Evolutionary conservation across 2,113 vertebrate genomes (phyloP).

Genomic region (Pelobates fuscus): DNA sequence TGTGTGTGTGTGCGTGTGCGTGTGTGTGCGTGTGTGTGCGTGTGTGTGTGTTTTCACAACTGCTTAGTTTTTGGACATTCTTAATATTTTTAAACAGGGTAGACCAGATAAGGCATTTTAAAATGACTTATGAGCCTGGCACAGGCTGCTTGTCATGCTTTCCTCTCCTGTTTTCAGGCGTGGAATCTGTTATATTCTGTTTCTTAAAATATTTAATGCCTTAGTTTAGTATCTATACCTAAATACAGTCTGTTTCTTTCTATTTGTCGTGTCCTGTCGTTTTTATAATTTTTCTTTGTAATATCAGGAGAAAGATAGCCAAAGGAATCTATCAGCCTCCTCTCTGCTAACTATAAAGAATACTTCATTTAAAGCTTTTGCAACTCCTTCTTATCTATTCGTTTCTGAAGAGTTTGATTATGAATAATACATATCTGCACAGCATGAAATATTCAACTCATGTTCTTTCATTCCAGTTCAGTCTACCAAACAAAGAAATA

Average conservation of each 20-base stretch:
- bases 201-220: conserved; percentile 38
- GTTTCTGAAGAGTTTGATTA: conserved; percentile 63
- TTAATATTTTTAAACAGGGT: no score
- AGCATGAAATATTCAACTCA: conserved; percentile 68
- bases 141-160: no score
- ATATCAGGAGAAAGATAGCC: conserved; percentile 20
- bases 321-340: conserved; percentile 49
- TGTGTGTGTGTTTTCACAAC: no score
- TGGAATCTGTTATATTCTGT: conserved; percentile 14
- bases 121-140: no score
- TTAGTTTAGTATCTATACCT: conserved; percentile 10
- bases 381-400: conserved; percentile 60
- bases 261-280: conserved; percentile 1
- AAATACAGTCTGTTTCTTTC: conserved; percentile 3
- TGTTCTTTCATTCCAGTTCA: conserved; percentile 59
- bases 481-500: conserved; percentile 54
- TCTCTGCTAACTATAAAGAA: conserved; percentile 60
- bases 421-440: conserved; percentile 68
- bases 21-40: no score
- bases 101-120: no score
- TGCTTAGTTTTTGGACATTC: no score
- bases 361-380: conserved; percentile 62
- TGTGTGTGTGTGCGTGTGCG: no score
- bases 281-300: conserved; percentile 54
- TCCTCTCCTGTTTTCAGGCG: no score